Evolutionary conservation across 2,888 invertebrate species (phyloP).

Genomic region (Tiliacea citrago): DNA sequence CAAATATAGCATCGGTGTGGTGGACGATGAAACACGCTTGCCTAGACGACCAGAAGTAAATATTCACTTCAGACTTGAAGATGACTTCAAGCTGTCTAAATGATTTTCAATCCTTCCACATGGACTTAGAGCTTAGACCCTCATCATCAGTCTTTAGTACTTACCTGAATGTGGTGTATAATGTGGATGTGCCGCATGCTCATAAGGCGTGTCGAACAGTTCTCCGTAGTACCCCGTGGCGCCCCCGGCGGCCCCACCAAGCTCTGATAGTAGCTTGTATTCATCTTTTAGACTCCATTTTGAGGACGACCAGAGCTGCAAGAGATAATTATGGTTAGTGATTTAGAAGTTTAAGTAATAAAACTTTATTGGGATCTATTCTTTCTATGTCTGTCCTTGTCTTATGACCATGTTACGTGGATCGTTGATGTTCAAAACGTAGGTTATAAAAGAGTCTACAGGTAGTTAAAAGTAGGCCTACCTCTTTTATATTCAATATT

Average conservation of each 20-base stretch:
- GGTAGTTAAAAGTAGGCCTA: neutral
- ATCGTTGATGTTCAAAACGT: neutral
- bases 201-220: conserved; percentile 89
- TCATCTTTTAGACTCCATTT: conserved; percentile 98
- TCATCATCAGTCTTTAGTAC: conserved; percentile 39
- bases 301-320: conserved; percentile 96
- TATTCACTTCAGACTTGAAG: too few relatives aligned
- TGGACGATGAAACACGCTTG: neutral
- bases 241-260: conserved; percentile 90
- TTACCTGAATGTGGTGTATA: conserved; percentile 93
- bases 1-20: too few relatives aligned
- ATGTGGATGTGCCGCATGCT: conserved; percentile 93
- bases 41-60: too few relatives aligned
- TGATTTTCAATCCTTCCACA: neutral
- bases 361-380: neutral
- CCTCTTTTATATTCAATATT: too few relatives aligned
- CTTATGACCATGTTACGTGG: neutral
- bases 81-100: too few relatives aligned
- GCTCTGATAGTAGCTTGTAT: conserved; percentile 96
- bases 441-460: neutral
- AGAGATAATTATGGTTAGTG: conserved; percentile 34
- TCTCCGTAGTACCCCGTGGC: conserved; percentile 91
- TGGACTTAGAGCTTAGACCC: neutral
- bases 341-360: neutral
- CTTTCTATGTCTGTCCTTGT: neutral